Evolutionary conservation across 2,797 vertebrate species (phyloP).

Genomic region (Caiman crocodilus): DNA sequence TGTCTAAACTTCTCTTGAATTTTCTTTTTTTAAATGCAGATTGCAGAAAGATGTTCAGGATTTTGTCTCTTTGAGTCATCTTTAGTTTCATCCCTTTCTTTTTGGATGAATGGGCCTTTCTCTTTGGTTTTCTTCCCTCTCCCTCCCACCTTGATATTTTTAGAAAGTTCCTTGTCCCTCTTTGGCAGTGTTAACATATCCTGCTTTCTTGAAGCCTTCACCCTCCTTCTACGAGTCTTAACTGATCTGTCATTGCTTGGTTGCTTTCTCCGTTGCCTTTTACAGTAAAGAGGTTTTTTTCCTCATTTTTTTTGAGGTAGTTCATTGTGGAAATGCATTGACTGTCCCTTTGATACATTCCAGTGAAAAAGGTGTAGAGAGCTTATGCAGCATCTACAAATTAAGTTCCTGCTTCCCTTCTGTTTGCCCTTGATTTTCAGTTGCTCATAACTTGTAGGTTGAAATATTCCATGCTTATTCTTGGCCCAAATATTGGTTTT

Average conservation of each 20-base stretch:
- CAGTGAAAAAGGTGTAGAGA: background rate
- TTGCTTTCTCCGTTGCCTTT: slow-evolving; percentile 32
- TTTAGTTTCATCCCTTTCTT: slow-evolving; percentile 48
- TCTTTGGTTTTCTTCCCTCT: background rate
- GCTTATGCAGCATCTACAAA: slow-evolving; percentile 3
- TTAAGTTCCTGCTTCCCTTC: background rate
- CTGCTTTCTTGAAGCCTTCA: background rate
- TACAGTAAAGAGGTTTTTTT: background rate
- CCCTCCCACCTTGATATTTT: slow-evolving; percentile 29
- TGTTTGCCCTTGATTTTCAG: background rate
- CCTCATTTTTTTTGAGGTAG: background rate
- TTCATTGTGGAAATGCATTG: slow-evolving; percentile 18
- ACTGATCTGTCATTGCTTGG: background rate
- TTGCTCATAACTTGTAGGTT: background rate
- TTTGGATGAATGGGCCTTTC: background rate
- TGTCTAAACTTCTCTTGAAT: background rate
- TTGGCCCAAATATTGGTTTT: background rate
- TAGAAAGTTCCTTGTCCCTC: slow-evolving; percentile 1
- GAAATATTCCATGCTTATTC: background rate
- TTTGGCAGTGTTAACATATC: background rate
- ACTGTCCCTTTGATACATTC: background rate
- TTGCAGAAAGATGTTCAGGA: slow-evolving; percentile 16
- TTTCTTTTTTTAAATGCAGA: slow-evolving; percentile 21
- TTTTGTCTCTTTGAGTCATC: slow-evolving; percentile 1
- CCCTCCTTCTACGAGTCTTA: background rate